Base-by-base conservation (phyloP, 2,113 vertebrate genomes). In the Eretmochelys imbricata region DNA sequence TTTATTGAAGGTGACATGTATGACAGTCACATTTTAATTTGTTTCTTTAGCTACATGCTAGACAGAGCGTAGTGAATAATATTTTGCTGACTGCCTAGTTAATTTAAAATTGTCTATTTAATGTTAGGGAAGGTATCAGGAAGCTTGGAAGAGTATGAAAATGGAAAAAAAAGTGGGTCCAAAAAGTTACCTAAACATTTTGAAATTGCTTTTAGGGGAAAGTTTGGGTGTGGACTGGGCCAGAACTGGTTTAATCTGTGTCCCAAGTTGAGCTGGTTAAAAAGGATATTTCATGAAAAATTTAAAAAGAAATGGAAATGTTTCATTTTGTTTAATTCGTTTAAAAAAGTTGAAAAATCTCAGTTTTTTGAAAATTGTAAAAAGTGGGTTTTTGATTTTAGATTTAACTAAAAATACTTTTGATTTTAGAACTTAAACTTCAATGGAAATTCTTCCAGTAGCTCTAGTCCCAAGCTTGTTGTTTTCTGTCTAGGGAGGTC, bases 401-500 rank as follows among this genome's bases (percentile, higher is more conserved):
- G 42, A 78, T 22, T 42, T 42, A 27, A 78, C 12, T 46, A 25
- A 48, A 38, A 48, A 78, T 27, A 16, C 6, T 72, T 72, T 38
- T 20, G n/a, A 38, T 72, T 72, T 72, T 72, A 22, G 65, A 38
- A 69, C 17, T 69, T n/a, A 69, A 69, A 69, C n/a, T 19, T 72
- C 35, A 38, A 22, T 1, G 62, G 7, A 55, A 82, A 49, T 17
- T 2, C 59, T 35, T 75, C 50, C 42, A 38, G 35, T 69, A 29
- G 46, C 82, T 87, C 8, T 14, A 16, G 8, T 2, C 38, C 3
- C 0, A 17, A 2, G 2, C n/a, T 1, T 10, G 1, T 0, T 84
- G 0, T 0, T 6, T 0, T 8, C 80, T 84, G n/a, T 85, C 4
- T 46, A 1, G 3, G 86, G 48, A 46, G 57, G 38, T 11, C 7